Base-by-base conservation (phyloP, 2,888 invertebrate genomes). In the Lissocephala sabroskyi region DNA sequence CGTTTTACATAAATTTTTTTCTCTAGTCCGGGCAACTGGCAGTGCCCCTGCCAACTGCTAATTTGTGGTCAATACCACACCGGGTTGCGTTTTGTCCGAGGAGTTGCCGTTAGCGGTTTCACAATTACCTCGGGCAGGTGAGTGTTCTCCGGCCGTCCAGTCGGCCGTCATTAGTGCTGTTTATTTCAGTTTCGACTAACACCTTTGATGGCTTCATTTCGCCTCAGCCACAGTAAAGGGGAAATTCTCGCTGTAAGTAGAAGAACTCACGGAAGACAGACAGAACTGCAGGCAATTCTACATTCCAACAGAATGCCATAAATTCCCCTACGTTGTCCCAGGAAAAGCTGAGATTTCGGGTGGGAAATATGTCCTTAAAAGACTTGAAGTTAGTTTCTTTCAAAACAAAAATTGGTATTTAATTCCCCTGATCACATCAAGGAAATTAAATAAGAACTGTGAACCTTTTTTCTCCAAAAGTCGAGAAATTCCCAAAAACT, bases 21-120 rank as follows among this genome's bases (percentile, higher is more conserved):
- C n/a, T 62, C 62, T 64, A 53, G 44, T 49, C 48, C 17, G 16
- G 9, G 41, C 3, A 52, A 55, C 55, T 64, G 74, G 56, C 23
- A 23, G 23, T 23, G 3, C 4, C 23, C 7, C 7, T 77, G 57
- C 68, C n/a, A 77, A 70, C 68, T 70, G 75, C 78, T 70, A 70
- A 70, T 77, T 70, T 70, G 78, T 70, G 68, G 78, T 78, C 68
- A 77, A 70, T 70, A 75, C 59, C 55, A 33, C 4, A 16, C 26
- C 18, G 19, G 30, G 18, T 43, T 33, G 33, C 17, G 30, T 56
- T 37, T 56, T 23, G 23, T 23, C 23, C 7, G 23, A 23, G 3
- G 23, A 23, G n/a, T n/a, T n/a, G n/a, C 30, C 4, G 13, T 32
- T 32, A 39, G n/a, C 37, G 47, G 41, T 41, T 56, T 47, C 54